Percentiles rank a stretch among this genome's conserved stretches.
These are phyloP conservation scores for Gasterosteus aculeatus DNA, from an alignment of 2,113 vertebrate genomes.

Conservation along the genomic window DNA sequence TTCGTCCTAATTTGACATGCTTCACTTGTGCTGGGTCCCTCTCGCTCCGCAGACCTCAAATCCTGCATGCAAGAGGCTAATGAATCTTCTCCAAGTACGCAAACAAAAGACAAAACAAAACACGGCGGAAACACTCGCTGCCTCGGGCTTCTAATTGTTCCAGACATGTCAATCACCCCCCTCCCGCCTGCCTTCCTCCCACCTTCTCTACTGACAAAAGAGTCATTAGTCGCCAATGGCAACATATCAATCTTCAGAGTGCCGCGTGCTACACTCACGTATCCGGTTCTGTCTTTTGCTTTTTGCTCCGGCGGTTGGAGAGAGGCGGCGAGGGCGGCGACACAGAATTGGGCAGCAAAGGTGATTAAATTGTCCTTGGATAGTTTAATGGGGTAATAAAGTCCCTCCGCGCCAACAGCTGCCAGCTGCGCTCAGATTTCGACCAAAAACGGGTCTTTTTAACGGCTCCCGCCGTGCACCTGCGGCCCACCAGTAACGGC, in stretches of 20 bases:
- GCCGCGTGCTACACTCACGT: slow-evolving; percentile 22
- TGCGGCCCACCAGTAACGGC: slow-evolving; percentile 65
- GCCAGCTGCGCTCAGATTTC: slow-evolving; percentile 75
- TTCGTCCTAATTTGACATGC: slow-evolving; percentile 81
- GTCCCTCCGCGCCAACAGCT: slow-evolving; percentile 65
- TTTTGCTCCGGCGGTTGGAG: slow-evolving; percentile 33
- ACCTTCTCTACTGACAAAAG: slow-evolving; percentile 18
- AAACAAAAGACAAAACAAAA: slow-evolving; percentile 69
- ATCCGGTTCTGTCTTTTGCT: slow-evolving; percentile 23
- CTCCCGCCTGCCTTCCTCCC: background rate
- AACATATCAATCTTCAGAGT: slow-evolving; percentile 30
- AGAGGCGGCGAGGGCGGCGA: slow-evolving; percentile 55
- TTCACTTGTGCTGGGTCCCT: slow-evolving; percentile 77
- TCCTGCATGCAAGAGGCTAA: slow-evolving; percentile 73
- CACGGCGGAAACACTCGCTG: slow-evolving; percentile 54
- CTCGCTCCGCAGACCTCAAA: slow-evolving; percentile 65
- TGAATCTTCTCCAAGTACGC: slow-evolving; percentile 71
- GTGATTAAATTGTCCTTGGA: slow-evolving; percentile 64
- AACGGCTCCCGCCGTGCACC: slow-evolving; percentile 64
- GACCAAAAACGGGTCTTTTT: slow-evolving; percentile 66
- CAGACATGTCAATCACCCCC: slow-evolving; percentile 65
- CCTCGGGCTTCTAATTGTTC: slow-evolving; percentile 67
- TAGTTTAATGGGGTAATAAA: slow-evolving; percentile 79
- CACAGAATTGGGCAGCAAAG: too few relatives aligned
- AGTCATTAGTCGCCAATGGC: slow-evolving; percentile 43